Base-by-base conservation (phyloP, 2,888 invertebrate genomes). In the Orthosia gothica region DNA sequence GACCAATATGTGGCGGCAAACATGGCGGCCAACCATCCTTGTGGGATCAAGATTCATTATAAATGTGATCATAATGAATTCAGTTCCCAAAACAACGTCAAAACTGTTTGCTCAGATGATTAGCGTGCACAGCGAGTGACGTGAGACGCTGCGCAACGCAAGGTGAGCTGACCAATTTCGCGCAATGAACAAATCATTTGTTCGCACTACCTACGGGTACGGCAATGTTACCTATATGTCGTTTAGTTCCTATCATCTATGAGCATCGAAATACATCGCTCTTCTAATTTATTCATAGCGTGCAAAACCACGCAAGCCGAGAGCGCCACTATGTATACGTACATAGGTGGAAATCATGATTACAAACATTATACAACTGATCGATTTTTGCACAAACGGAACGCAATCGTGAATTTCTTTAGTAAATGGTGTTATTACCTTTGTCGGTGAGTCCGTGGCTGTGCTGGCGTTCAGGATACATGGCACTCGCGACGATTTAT, bases 401-500 rank as follows among this genome's bases (percentile, higher is more conserved):
- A 74, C 68, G 79, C 68, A 68, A 63, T 55, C 67, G 75, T 61
- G 68, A 70, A 68, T 72, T 69, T 62, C 67, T 80, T 76, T 79
- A 74, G 71, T 67, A 82, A 74, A 73, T 79, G 64, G 79, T 50
- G 50, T 40, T 63, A 82, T 93, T 94, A 94, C 94, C 94, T 94
- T 89, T 69, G 50, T 76, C 76, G 74, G 26, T 73, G 84, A 62
- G 68, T 77, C 71, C 74, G 61, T 47, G 74, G 72, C 59, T 62
- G 86, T 76, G 75, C 73, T 73, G 80, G 71, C 61, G 68, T 68
- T 54, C 86, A 20, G 86, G 86, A 75, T 83, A 74, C 65, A 72
- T 84, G 85, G 79, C 94, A 95, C 95, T 93, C 96, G 92, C 95
- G 95, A 74, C 88, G 88, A 79, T 83, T 86, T 92, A 88, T 94